These are phyloP conservation scores for Sitodiplosis mosellana DNA, from an alignment of 1,140 invertebrate species.

Conservation along the genomic window DNA sequence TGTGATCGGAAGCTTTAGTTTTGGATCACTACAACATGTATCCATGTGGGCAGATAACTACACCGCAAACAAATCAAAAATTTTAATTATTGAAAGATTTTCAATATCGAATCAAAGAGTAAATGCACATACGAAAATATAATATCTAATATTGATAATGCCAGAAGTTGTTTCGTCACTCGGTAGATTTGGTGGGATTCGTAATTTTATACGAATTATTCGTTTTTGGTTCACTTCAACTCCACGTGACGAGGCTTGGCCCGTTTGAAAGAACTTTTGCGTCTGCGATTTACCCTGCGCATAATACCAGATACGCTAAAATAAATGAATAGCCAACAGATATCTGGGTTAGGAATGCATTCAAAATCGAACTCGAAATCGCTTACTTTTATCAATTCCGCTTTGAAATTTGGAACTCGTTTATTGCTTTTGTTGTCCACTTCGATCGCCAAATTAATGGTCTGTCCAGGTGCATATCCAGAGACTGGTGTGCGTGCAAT, in stretches of 20 bases:
- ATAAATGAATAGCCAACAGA: not conserved
- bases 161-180: not conserved
- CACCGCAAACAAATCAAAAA: not conserved
- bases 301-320: not conserved
- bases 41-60: no score
- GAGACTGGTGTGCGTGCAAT: not conserved
- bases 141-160: not conserved
- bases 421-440: not conserved
- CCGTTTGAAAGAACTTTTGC: not conserved
- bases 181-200: not conserved
- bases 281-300: not conserved
- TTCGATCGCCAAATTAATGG: not conserved
- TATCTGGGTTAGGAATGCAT: no score
- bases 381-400: not conserved
- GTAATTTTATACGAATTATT: not conserved
- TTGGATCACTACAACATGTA: not conserved
- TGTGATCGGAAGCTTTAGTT: not conserved
- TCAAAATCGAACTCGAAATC: no score
- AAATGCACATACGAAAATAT: not conserved
- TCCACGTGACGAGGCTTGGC: not conserved
- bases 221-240: not conserved
- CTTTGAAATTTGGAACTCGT: not conserved
- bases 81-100: not conserved
- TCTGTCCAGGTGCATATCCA: slow-evolving; percentile 1
- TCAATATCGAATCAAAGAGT: not conserved